A percentile compares a stretch with the other conserved stretches of the same genome.
phyloP scores from a whole-genome alignment of 1,140 invertebrate species.

The Nephotettix cincticeps region DNA sequence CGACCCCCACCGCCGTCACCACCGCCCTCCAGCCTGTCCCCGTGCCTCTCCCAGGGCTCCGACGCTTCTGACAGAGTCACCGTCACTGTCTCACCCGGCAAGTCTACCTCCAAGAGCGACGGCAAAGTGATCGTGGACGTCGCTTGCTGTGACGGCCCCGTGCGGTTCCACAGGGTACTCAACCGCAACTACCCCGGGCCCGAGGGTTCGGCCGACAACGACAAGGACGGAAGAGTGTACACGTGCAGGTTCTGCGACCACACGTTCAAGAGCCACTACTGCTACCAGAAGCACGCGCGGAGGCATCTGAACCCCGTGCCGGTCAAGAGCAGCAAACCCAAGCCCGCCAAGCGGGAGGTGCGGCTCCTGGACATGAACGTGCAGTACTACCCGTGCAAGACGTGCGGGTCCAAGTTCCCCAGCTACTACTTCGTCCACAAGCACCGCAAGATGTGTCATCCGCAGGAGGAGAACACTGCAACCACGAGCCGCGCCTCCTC shows the following conservation, averaged over 20 bases:
- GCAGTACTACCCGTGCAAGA: slow-evolving; percentile 91
- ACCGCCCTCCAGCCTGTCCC: slow-evolving; percentile 32
- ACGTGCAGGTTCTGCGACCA: slow-evolving; percentile 76
- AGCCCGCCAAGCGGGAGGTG: slow-evolving; percentile 57
- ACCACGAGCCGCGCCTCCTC: slow-evolving; percentile 40
- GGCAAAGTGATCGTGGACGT: slow-evolving; percentile 69
- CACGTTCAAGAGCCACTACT: slow-evolving; percentile 79
- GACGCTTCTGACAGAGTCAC: slow-evolving; percentile 33
- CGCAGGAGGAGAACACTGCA: slow-evolving; percentile 46
- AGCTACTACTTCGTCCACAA: slow-evolving; percentile 94
- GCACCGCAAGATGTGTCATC: slow-evolving; percentile 81
- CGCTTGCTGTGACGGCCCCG: slow-evolving; percentile 84
- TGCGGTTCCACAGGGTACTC: slow-evolving; percentile 74
- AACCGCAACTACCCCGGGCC: slow-evolving; percentile 65
- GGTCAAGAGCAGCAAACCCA: slow-evolving; percentile 40
- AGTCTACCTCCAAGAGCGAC: slow-evolving; percentile 14
- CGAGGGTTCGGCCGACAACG: slow-evolving; percentile 30
- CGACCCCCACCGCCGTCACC: slow-evolving; percentile 28
- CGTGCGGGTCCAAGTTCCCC: slow-evolving; percentile 87
- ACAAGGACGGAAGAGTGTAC: slow-evolving; percentile 52
- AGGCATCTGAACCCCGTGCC: slow-evolving; percentile 60
- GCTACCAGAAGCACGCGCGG: slow-evolving; percentile 76
- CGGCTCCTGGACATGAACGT: slow-evolving; percentile 74
- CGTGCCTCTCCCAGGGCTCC: slow-evolving; percentile 15
- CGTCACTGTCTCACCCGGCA: slow-evolving; percentile 18